A percentile compares a stretch with the other conserved stretches of the same genome.
These are phyloP conservation scores for Muscina levida DNA, from an alignment of 2,888 invertebrate genomes.

Conservation along the genomic window DNA sequence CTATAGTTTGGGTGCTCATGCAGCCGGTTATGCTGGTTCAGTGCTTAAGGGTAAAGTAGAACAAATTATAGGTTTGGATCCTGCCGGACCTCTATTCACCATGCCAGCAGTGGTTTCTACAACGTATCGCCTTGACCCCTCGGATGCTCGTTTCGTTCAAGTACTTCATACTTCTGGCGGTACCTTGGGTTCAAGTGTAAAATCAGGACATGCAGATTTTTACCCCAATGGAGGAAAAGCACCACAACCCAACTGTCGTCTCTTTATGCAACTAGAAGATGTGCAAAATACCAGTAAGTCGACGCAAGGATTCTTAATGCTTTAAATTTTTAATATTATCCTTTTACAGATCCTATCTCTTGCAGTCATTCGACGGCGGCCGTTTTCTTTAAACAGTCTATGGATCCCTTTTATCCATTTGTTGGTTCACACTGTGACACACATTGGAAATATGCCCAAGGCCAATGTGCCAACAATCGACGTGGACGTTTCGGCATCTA, in stretches of 20 bases:
- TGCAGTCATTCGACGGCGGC: constrained; percentile 78
- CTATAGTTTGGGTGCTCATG: constrained; percentile 79
- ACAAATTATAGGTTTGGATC: constrained; percentile 79
- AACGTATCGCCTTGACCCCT: constrained; percentile 74
- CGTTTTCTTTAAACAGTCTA: constrained; percentile 77
- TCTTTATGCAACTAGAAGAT: constrained; percentile 72
- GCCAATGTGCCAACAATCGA: constrained; percentile 72
- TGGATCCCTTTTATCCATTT: constrained; percentile 76
- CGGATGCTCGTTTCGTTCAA: constrained; percentile 77
- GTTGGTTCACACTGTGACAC: constrained; percentile 76
- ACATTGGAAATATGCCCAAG: constrained; percentile 71
- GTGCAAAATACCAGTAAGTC: constrained; percentile 75
- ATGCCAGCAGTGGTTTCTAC: constrained; percentile 75
- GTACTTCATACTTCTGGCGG: constrained; percentile 78
- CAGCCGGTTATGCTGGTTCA: constrained; percentile 77
- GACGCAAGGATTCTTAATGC: not conserved
- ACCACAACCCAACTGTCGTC: constrained; percentile 76
- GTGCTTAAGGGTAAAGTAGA: constrained; percentile 75
- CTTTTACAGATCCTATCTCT: constrained; percentile 74
- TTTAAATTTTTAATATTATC: not conserved
- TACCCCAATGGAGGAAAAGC: constrained; percentile 78
- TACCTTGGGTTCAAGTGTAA: constrained; percentile 74
- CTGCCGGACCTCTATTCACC: constrained; percentile 78
- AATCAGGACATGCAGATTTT: constrained; percentile 79
- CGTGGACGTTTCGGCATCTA: constrained; percentile 77